phyloP scores from a whole-genome alignment of 2,888 invertebrate species.

The Tipula confusa region DNA sequence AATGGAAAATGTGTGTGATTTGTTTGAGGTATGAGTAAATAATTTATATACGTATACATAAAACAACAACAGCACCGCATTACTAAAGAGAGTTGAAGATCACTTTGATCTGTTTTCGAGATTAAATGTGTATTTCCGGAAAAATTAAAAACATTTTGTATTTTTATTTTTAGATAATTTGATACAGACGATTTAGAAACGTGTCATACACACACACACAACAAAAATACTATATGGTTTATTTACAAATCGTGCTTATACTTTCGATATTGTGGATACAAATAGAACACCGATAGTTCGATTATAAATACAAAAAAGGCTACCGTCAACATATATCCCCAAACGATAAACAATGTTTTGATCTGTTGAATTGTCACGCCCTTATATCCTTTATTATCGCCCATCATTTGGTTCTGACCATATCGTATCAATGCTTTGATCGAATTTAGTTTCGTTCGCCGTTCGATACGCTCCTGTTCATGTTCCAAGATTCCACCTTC shows the following conservation, averaged over 20 bases:
- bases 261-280: background rate
- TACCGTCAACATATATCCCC: background rate
- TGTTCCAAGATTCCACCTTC: background rate
- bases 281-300: background rate
- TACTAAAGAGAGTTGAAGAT: background rate
- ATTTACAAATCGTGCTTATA: background rate
- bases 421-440: background rate
- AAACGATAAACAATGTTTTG: background rate
- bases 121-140: slow-evolving; percentile 20
- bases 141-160: background rate
- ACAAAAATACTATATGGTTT: no score
- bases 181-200: background rate
- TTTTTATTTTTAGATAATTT: background rate
- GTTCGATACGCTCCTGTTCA: background rate
- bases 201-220: no score
- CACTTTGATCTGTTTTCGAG: background rate
- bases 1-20: background rate
- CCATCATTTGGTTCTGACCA: background rate
- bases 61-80: background rate
- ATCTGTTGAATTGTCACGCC: background rate
- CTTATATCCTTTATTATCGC: background rate
- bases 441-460: background rate
- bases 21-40: background rate
- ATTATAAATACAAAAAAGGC: background rate
- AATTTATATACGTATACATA: background rate